Evolutionary conservation across 2,113 vertebrate species (phyloP).

Genomic region (Tenrec ecaudatus): DNA sequence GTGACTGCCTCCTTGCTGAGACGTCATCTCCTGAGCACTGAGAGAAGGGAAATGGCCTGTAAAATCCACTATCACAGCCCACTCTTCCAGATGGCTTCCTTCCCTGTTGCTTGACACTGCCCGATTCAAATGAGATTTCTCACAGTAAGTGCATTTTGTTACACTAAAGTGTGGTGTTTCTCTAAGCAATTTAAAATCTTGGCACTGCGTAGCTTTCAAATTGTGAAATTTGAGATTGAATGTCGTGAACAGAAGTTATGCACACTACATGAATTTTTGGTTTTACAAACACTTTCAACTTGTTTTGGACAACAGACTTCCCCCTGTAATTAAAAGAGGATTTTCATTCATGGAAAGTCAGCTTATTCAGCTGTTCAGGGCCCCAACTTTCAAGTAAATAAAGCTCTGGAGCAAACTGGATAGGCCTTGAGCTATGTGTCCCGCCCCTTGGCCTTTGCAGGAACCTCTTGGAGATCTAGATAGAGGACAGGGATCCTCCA

Average conservation of each 20-base stretch:
- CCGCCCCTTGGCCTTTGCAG: neutral
- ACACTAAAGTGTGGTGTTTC: neutral
- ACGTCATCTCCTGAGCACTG: neutral
- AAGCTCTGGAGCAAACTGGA: neutral
- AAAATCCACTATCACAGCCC: neutral
- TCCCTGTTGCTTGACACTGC: neutral
- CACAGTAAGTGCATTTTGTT: neutral
- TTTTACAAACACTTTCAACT: slow-evolving; percentile 45
- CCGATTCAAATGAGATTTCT: neutral
- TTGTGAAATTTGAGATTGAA: neutral
- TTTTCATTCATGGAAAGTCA: neutral
- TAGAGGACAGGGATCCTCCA: neutral
- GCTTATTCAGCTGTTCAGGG: neutral
- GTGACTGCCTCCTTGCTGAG: neutral
- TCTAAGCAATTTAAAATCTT: neutral
- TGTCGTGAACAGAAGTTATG: neutral
- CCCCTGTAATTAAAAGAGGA: neutral
- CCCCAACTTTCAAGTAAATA: neutral
- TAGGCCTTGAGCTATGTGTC: neutral
- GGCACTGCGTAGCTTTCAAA: neutral
- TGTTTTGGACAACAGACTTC: slow-evolving; percentile 37
- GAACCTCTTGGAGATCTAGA: neutral
- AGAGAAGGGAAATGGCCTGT: neutral
- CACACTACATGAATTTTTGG: neutral
- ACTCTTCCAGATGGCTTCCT: neutral